Evolutionary conservation across 2,888 invertebrate species (phyloP).

Genomic region (Toxonevra muliebris): DNA sequence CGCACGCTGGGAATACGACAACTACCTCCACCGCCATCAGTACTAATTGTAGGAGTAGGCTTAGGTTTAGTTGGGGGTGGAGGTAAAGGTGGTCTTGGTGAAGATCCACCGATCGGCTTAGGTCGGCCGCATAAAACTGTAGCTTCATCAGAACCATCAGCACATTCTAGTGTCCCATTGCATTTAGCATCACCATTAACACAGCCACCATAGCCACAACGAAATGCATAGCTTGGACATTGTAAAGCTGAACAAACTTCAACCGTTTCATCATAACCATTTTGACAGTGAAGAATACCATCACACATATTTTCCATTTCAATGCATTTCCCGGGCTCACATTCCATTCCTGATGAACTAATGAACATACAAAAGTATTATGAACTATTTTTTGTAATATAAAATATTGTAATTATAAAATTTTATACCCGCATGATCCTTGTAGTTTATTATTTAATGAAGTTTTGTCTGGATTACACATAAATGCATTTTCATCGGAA

Average conservation of each 20-base stretch:
- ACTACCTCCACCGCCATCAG: background rate
- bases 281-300: constrained; percentile 51
- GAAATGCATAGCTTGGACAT: constrained; percentile 51
- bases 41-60: background rate
- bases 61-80: background rate
- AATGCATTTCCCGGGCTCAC: constrained; percentile 57
- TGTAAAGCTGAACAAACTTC: constrained; percentile 39
- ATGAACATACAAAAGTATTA: background rate
- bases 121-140: constrained; percentile 38
- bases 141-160: constrained; percentile 53
- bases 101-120: no score
- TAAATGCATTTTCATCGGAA: constrained; percentile 42
- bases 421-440: constrained; percentile 17
- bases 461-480: constrained; percentile 5
- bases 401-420: background rate
- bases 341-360: constrained; percentile 39
- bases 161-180: constrained; percentile 45
- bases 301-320: constrained; percentile 49
- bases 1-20: constrained; percentile 20
- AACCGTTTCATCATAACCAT: constrained; percentile 59
- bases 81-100: background rate
- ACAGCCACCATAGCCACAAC: constrained; percentile 54
- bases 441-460: background rate
- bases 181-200: constrained; percentile 42
- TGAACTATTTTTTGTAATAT: background rate